phyloP scores from a whole-genome alignment of 1,140 invertebrate genomes.

The Cepaea nemoralis region DNA sequence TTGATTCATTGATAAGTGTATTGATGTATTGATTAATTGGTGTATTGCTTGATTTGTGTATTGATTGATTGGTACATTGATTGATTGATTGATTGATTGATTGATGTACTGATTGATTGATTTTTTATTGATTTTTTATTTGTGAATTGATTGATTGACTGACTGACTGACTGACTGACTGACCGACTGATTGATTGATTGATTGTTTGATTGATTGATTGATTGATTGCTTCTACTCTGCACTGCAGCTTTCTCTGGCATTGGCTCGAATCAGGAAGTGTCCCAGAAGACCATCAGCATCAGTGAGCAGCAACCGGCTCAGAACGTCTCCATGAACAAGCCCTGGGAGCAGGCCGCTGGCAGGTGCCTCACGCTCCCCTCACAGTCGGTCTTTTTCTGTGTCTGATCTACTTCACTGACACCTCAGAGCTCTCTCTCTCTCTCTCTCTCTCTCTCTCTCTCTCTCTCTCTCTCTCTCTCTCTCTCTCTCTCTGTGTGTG shows the following conservation, averaged over 20 bases:
- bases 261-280: too few relatives aligned
- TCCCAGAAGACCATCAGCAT: too few relatives aligned
- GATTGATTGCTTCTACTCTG: background rate
- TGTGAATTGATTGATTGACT: background rate
- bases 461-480: constrained; percentile 15
- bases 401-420: too few relatives aligned
- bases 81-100: background rate
- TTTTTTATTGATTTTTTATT: too few relatives aligned
- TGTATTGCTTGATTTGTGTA: background rate
- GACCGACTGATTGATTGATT: background rate
- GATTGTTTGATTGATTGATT: background rate
- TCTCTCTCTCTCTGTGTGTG: background rate
- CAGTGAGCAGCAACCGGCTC: too few relatives aligned
- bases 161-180: background rate
- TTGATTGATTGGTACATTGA: background rate
- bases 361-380: too few relatives aligned
- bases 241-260: too few relatives aligned
- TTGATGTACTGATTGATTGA: background rate
- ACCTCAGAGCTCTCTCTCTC: too few relatives aligned
- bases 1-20: background rate
- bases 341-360: too few relatives aligned
- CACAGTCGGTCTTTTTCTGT: too few relatives aligned
- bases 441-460: constrained; percentile 6
- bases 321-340: too few relatives aligned
- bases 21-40: background rate